Base-by-base conservation (phyloP, 2,888 invertebrate genomes). In the Thera obeliscata region DNA sequence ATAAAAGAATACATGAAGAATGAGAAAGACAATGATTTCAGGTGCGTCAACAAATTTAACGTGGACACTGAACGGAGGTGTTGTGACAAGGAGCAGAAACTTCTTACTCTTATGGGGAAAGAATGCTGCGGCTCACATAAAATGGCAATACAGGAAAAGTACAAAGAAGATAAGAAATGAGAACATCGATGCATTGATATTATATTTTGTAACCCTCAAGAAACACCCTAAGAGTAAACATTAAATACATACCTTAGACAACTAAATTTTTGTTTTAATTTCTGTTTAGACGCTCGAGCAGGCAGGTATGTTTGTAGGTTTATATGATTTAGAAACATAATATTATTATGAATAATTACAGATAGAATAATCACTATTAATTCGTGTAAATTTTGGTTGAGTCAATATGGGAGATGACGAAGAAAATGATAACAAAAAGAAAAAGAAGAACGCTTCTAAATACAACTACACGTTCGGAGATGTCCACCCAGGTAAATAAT, bases 381-480 rank as follows among this genome's bases (percentile, higher is more conserved):
- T 41, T 7, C 38, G 63, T 35, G 41, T 52, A 9, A 6, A 48
- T 54, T 54, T 64, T 52, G 54, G 6, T 46, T 64, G 36, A 57
- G 11, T 33, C 57, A 83, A 75, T 54, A 90, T 89, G 90, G 87
- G 77, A 6, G 89, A 89, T 35, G 90, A 89, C 0, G 91, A 90
- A 8, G 90, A 88, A 33, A 82, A 75, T 12, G 85, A 84, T 0
- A 86, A 84, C 61, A 88, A 87, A 74, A 90, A 87, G 70, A 91
- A 88, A 75, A 93, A 90, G 82, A 91, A 89, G 72, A 88, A 83
- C 69, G 75, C 86, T 6, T 89, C 89, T 0, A 93, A 93, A 74
- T 94, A 93, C 68, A 93, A 91, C 66, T 94, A 94, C 74, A 87
- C 83, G 2, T 91, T 94, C 72, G 94, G 95, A 0, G 94, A 94